Evolutionary conservation across 2,888 invertebrate species (phyloP).

Genomic region (Ochlodes sylvanus): DNA sequence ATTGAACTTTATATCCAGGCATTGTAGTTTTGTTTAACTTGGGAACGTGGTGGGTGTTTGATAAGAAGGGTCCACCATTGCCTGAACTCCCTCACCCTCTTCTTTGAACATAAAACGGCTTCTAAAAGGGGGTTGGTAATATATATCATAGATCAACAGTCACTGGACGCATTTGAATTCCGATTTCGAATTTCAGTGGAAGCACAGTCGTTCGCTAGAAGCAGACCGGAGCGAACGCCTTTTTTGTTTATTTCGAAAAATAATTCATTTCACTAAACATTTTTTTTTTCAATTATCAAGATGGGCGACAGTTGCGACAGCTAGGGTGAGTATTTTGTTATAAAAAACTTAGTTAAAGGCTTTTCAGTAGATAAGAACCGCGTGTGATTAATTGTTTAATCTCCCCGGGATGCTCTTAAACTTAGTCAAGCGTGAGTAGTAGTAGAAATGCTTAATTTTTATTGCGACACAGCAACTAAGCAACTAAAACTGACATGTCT

Average conservation of each 20-base stretch:
- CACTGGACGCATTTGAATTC: constrained; percentile 54
- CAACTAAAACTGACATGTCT: too few relatives aligned
- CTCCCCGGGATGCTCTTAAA: constrained; percentile 4
- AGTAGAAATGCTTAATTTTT: not conserved
- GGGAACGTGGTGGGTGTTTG: constrained; percentile 47
- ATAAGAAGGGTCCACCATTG: constrained; percentile 56
- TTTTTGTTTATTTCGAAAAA: constrained; percentile 31
- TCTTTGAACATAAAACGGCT: constrained; percentile 46
- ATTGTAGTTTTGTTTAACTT: constrained; percentile 36
- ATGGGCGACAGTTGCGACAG: constrained; percentile 50
- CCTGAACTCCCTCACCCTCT: constrained; percentile 53
- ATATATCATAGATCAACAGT: constrained; percentile 58
- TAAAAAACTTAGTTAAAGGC: not conserved
- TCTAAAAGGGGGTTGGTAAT: constrained; percentile 56
- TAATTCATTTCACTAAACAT: constrained; percentile 24
- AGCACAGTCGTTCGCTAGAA: constrained; percentile 56
- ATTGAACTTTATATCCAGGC: not conserved
- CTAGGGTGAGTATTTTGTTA: constrained; percentile 61
- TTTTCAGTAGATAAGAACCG: not conserved
- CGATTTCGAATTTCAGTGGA: constrained; percentile 51
- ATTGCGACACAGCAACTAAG: too few relatives aligned
- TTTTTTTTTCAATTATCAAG: constrained; percentile 47
- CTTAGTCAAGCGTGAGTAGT: constrained; percentile 8
- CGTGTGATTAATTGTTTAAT: constrained; percentile 5
- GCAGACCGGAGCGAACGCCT: constrained; percentile 50